A percentile compares a stretch with the other conserved stretches of the same genome.
phyloP scores from a whole-genome alignment of 2,888 invertebrate species.

The Habroteleia sp. region DNA sequence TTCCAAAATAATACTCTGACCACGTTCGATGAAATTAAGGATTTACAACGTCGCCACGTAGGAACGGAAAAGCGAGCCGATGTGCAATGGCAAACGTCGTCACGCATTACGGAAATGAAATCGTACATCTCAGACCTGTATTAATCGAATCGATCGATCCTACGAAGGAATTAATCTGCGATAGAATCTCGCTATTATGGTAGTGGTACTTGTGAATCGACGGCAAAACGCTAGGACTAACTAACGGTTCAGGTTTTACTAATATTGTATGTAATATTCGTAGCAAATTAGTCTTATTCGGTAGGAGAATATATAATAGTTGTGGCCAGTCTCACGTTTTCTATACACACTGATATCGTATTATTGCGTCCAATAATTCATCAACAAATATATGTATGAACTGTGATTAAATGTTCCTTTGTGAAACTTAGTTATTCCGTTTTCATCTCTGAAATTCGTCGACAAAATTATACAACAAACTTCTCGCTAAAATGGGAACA shows the following conservation, averaged over 20 bases:
- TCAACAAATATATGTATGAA: constrained; percentile 15
- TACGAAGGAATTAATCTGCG: constrained; percentile 32
- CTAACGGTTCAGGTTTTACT: background rate
- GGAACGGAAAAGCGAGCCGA: background rate
- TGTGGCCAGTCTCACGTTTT: no score
- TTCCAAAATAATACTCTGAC: constrained; percentile 17
- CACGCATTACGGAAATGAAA: constrained; percentile 36
- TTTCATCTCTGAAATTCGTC: background rate
- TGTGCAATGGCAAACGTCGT: background rate
- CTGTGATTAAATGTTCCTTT: constrained; percentile 17
- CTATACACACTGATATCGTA: constrained; percentile 6
- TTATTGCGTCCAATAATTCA: constrained; percentile 19
- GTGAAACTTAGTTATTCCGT: constrained; percentile 12
- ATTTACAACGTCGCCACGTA: constrained; percentile 1
- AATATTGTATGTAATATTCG: constrained; percentile 21
- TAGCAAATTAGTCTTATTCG: no score
- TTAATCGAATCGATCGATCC: constrained; percentile 20
- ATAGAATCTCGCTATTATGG: constrained; percentile 29
- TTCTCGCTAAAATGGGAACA: background rate
- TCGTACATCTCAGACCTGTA: constrained; percentile 8
- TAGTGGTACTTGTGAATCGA: background rate
- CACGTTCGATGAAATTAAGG: constrained; percentile 12
- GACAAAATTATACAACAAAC: constrained; percentile 4
- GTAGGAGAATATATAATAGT: no score
- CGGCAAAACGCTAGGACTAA: no score